Base-by-base conservation (phyloP, 2,797 vertebrate species). In the Enteromius treurensis region DNA sequence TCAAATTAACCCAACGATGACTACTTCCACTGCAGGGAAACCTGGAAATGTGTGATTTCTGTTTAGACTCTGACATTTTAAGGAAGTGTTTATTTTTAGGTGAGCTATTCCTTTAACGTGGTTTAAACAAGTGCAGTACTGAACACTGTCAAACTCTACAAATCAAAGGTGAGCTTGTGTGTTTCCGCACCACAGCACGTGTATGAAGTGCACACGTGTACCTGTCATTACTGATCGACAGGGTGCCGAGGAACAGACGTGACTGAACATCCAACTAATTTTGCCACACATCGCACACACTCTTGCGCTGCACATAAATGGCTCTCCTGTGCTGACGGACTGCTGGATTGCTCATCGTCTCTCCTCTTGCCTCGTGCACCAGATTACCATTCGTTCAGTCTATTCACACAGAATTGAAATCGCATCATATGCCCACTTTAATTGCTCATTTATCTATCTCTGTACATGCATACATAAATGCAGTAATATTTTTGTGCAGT, bases 251-350 rank as follows among this genome's bases (percentile, higher is more conserved):
- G 71, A 68, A 14, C 1, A 7, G 49, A 77, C 34, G 5, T 77
- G 73, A 68, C n/a, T 21, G 47, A 77, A 58, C 23, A 68, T 77
- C 71, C 17, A 40, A 77, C 60, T 76, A 23, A 55, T 21, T 82
- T n/a, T 32, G 34, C 6, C 62, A 58, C 71, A 21, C n/a, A 14
- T 15, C 32, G 1, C 42, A 37, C 37, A 26, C 40, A 11, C 29
- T 21, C 15, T 77, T 69, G 73, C 62, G 40, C 47, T 55, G 81
- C 15, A 68, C 62, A 82, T 53, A 68, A 82, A 82, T 76, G 5
- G 2, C 10, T 67, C 6, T 68, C 45, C 13, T 64, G 32, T 42
- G 71, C 73, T 55, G 34, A 76, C 11, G 13, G 34, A 68, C 62
- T 42, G 71, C 71, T 23, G 69, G 42, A 51, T 74, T 64, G 37